A percentile compares a stretch with the other conserved stretches of the same genome.
These are phyloP conservation scores for Corythoichthys intestinalis DNA, from an alignment of 2,113 vertebrate species.

Conservation along the genomic window DNA sequence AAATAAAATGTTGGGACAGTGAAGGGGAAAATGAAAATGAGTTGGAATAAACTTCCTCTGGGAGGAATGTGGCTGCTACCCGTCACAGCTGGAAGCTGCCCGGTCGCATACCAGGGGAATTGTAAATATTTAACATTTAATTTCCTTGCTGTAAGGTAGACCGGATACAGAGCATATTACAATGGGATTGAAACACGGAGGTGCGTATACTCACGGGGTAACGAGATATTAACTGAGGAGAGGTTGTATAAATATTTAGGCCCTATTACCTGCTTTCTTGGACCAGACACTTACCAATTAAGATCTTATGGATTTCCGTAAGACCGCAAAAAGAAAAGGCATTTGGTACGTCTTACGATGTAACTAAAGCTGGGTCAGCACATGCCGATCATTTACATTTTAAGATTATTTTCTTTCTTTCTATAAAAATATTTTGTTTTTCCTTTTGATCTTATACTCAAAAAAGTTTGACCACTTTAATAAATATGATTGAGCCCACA, in stretches of 20 bases:
- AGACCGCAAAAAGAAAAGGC: not conserved
- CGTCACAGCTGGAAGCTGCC: slow-evolving; percentile 63
- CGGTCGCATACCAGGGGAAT: slow-evolving; percentile 65
- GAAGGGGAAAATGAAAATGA: slow-evolving; percentile 29
- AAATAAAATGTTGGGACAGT: slow-evolving; percentile 30
- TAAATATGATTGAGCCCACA: not conserved
- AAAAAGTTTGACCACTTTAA: too few relatives aligned
- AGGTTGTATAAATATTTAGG: slow-evolving; percentile 67
- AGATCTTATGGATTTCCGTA: not conserved
- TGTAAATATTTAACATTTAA: slow-evolving; percentile 74
- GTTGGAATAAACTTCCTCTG: slow-evolving; percentile 66
- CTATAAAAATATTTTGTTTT: too few relatives aligned
- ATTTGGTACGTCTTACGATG: not conserved
- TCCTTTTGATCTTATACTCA: too few relatives aligned
- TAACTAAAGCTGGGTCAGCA: not conserved
- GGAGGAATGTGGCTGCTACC: slow-evolving; percentile 66
- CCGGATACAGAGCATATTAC: slow-evolving; percentile 48
- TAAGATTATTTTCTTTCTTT: too few relatives aligned
- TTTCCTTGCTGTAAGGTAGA: slow-evolving; percentile 66
- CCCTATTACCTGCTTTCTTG: slow-evolving; percentile 39
- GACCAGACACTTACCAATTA: not conserved
- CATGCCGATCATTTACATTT: not conserved
- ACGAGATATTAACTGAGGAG: slow-evolving; percentile 49
- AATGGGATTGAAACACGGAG: slow-evolving; percentile 33
- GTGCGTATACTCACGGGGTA: slow-evolving; percentile 22